Evolutionary conservation across 2,113 vertebrate genomes (phyloP), one percentile per base, ranked within the genome.

Genomic region (Nothobranchius kuhntae): DNA sequence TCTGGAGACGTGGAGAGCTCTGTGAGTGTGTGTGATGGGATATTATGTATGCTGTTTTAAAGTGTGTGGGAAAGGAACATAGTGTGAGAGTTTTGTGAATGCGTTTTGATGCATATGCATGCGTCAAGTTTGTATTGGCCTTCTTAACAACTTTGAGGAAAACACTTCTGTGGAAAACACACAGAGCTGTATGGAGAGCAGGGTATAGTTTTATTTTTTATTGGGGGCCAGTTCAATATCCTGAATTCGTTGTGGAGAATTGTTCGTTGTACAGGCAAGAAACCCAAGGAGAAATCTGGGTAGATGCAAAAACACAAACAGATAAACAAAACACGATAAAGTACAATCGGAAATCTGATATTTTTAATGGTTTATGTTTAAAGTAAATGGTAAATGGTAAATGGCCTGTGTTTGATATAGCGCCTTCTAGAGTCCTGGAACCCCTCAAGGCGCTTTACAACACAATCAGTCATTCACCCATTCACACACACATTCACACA

Each of bases 11-110:
- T 53, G 61, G 40, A 46, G 36, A 46, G 54, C 70, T 13, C 53
- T 21, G 7, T 65, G 53, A 36, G 38, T 50, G 48, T 51, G 48
- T 15, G 17, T 17, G 42, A 13, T 44, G 57, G 26, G 71, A 81
- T 47, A 67, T 75, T 85, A 68, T 38, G 13, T 9, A 7, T 47
- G 51, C 58, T 64, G 26, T 38, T 56, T 61, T 8, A 63, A 35
- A 11, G 10, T 63, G 21, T 53, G 69, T 42, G 61, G 47, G 11
- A 61, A 68, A 45, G 21, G 15, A n/a, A 38, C 3, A 47, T 26
- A 2, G 12, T 6, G 38, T 44, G 26, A 51, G 11, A 17, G 38
- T 47, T 65, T 38, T 21, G 26, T 0, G 38, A 6, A 14, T 60
- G 13, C 38, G 50, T 54, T 40, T 24, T 45, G 6, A 47, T 48